These are phyloP conservation scores for Philereme transversata DNA, from an alignment of 2,888 invertebrate species.

Conservation along the genomic window DNA sequence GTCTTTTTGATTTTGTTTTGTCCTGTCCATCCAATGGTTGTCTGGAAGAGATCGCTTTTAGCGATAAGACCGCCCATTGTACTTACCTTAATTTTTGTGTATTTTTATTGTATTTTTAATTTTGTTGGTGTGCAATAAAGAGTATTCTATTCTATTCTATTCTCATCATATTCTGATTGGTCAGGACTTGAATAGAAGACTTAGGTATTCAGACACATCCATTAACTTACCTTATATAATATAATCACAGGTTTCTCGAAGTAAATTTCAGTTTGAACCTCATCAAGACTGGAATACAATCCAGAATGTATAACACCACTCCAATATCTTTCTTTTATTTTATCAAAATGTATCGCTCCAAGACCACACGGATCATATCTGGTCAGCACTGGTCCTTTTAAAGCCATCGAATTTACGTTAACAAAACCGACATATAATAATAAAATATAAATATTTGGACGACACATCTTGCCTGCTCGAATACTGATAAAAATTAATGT, in stretches of 20 bases:
- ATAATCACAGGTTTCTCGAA: conserved; percentile 57
- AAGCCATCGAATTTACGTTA: conserved; percentile 55
- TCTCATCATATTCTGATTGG: too few relatives aligned
- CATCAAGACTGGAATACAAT: conserved; percentile 52
- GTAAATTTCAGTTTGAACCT: conserved; percentile 54
- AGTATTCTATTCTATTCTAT: too few relatives aligned
- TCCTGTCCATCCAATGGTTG: too few relatives aligned
- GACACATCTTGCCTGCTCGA: conserved; percentile 21
- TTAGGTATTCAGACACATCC: too few relatives aligned
- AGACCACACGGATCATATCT: conserved; percentile 73
- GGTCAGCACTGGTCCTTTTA: conserved; percentile 61
- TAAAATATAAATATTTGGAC: conserved; percentile 9
- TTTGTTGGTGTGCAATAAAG: too few relatives aligned
- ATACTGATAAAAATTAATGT: conserved; percentile 2
- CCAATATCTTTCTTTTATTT: conserved; percentile 57
- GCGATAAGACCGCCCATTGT: too few relatives aligned
- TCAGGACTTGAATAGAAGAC: too few relatives aligned
- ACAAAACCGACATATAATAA: conserved; percentile 35
- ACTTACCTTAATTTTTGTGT: too few relatives aligned
- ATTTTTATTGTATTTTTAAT: too few relatives aligned
- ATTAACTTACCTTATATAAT: conserved; percentile 56
- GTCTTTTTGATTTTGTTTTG: too few relatives aligned
- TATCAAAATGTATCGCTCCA: conserved; percentile 68
- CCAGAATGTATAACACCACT: conserved; percentile 59
- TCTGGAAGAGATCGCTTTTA: too few relatives aligned